phyloP scores from a whole-genome alignment of 2,113 vertebrate genomes.

The Falco punctatus region DNA sequence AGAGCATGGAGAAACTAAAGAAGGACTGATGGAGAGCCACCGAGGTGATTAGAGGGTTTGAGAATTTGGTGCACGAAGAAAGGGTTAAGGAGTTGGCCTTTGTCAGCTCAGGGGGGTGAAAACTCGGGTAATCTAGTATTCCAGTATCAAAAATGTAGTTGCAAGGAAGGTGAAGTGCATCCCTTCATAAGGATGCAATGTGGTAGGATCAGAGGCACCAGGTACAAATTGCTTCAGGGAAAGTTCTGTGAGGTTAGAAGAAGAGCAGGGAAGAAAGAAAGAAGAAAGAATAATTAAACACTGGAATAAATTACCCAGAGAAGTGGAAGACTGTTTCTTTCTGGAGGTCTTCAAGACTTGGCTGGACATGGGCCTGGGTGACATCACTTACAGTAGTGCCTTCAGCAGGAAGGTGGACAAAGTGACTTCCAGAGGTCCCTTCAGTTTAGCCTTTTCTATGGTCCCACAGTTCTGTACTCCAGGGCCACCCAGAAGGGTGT shows the following conservation, averaged over 20 bases:
- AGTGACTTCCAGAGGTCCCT: background rate
- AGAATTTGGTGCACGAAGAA: background rate
- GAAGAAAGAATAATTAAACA: background rate
- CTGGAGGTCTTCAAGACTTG: background rate
- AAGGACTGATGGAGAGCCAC: background rate
- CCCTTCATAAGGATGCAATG: rapidly evolving
- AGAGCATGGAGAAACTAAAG: background rate
- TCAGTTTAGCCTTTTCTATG: background rate
- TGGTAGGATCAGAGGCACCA: background rate
- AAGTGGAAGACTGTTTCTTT: no score
- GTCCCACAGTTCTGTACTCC: background rate
- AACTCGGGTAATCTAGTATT: background rate
- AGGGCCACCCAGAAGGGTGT: background rate
- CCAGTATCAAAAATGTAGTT: rapidly evolving
- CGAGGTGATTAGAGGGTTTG: background rate
- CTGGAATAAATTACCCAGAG: background rate
- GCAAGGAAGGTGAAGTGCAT: background rate
- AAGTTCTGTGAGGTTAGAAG: background rate
- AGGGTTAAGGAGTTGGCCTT: background rate
- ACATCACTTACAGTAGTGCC: background rate
- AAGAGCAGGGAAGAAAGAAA: background rate
- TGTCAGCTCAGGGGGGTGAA: background rate
- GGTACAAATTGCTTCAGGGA: background rate
- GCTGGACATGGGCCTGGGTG: background rate
- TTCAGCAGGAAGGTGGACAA: background rate